Evolutionary conservation across 1,140 invertebrate genomes (phyloP).

Genomic region (Formica exsecta): DNA sequence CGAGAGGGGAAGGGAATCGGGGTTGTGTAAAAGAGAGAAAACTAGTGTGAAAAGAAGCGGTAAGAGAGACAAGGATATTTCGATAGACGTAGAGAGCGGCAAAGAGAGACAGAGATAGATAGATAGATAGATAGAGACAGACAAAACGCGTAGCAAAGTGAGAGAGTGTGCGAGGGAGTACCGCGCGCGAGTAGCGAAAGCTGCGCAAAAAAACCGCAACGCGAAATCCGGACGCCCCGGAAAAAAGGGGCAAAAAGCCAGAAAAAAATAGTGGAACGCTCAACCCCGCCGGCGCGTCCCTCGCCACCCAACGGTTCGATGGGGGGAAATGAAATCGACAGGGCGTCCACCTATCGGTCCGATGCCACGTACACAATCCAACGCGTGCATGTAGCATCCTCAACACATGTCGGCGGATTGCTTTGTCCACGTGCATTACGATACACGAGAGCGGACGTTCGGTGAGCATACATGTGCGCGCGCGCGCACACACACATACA

Average conservation of each 20-base stretch:
- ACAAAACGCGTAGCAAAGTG: constrained; percentile 41
- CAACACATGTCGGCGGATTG: constrained; percentile 59
- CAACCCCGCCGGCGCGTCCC: constrained; percentile 59
- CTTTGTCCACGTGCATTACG: constrained; percentile 74
- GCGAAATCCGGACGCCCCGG: constrained; percentile 70
- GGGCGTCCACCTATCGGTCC: constrained; percentile 83
- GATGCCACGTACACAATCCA: constrained; percentile 73
- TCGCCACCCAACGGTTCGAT: constrained; percentile 39
- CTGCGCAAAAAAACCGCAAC: constrained; percentile 77
- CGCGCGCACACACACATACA: neutral
- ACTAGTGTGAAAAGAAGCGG: constrained; percentile 52
- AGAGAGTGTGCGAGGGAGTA: constrained; percentile 36
- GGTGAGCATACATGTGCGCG: constrained; percentile 27
- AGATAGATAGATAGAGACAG: constrained; percentile 46
- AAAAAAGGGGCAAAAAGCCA: constrained; percentile 73
- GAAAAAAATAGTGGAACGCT: constrained; percentile 76
- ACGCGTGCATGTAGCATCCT: constrained; percentile 67
- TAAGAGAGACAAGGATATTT: constrained; percentile 27
- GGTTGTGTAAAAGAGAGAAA: neutral
- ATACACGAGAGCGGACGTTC: constrained; percentile 60
- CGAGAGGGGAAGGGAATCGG: constrained; percentile 28
- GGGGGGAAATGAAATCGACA: constrained; percentile 82
- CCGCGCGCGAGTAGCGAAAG: constrained; percentile 71
- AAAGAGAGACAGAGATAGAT: constrained; percentile 31
- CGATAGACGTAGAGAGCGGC: constrained; percentile 18